Evolutionary conservation across 2,113 vertebrate genomes (phyloP), one percentile per base, ranked within the genome.

Genomic region (Entosphenus tridentatus): DNA sequence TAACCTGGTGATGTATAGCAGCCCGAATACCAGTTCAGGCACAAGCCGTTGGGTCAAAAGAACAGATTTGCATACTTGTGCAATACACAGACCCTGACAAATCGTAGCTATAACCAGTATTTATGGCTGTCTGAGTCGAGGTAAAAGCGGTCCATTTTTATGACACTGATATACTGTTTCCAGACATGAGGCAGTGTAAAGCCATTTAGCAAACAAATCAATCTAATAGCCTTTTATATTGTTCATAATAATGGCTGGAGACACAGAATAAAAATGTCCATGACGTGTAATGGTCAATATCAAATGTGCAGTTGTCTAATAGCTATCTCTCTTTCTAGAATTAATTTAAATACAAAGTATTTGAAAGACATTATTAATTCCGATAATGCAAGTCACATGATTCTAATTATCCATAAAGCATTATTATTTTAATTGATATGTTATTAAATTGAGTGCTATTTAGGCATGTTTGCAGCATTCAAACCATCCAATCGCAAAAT

Each of bases 61-160:
- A 65, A 65, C 62, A 65, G 62, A 65, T 65, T 65, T 65, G 62
- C 62, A 65, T 65, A 65, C n/a, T 65, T 65, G 62, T 65, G 62
- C n/a, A 65, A n/a, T 21, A 21, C 62, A 65, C 62, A 65, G 21
- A 16, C 62, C 62, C 62, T 65, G 62, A 65, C 62, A 65, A 65
- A 65, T 65, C 21, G 21, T 21, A n/a, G 21, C 62, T 65, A 65
- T 65, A 65, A 65, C 62, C n/a, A 21, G 21, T 65, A 65, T 65
- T 65, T 65, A 65, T 65, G 62, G 62, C 21, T 21, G 62, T 65
- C 62, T 65, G 21, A 21, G 62, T 21, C 62, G 21, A 21, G 21
- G 62, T 21, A 65, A 65, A 65, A 65, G 62, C 62, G n/a, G n/a
- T 21, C 62, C 21, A 65, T 65, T 65, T 65, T 65, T 65, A 65